Percentiles rank a stretch among this genome's conserved stretches.
Conservation (phyloP, 1,140 invertebrate genomes). For the Parapsyche elsis region DNA sequence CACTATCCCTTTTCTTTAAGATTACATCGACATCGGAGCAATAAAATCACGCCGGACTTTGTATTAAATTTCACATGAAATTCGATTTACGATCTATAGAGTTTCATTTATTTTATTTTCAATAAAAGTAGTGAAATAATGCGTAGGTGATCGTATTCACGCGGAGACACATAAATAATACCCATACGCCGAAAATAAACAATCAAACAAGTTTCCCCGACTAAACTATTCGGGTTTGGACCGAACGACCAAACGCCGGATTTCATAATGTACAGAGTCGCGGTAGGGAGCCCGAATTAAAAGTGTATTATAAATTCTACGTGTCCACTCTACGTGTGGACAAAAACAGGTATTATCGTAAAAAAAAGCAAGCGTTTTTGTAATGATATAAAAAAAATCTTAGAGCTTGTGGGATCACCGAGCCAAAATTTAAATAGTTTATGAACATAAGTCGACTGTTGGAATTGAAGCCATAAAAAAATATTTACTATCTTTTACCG, state of each 20-base stretch:
- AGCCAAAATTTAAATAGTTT: constrained; percentile 35
- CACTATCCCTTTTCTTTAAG: neutral
- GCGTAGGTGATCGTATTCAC: constrained; percentile 47
- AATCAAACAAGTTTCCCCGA: constrained; percentile 42
- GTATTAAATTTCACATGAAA: constrained; percentile 39
- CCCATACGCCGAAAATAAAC: constrained; percentile 43
- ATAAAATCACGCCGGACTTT: neutral
- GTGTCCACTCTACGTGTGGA: constrained; percentile 33
- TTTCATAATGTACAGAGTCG: constrained; percentile 44
- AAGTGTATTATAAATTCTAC: constrained; percentile 32
- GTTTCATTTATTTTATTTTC: constrained; percentile 29
- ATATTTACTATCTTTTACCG: constrained; percentile 36
- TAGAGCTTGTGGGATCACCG: constrained; percentile 7
- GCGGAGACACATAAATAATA: constrained; percentile 48
- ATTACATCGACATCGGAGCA: no score
- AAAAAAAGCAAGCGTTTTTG: constrained; percentile 20
- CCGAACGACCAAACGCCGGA: constrained; percentile 38
- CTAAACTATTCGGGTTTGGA: constrained; percentile 38
- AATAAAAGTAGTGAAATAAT: constrained; percentile 36
- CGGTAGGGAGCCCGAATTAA: constrained; percentile 45
- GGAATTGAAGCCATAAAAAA: constrained; percentile 36
- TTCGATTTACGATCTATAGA: constrained; percentile 34
- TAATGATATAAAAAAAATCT: constrained; percentile 31
- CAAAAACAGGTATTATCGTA: constrained; percentile 32
- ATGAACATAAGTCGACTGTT: constrained; percentile 30